These are phyloP conservation scores for Allolobophora icterica DNA, from an alignment of 2,888 invertebrate genomes.

Conservation along the genomic window DNA sequence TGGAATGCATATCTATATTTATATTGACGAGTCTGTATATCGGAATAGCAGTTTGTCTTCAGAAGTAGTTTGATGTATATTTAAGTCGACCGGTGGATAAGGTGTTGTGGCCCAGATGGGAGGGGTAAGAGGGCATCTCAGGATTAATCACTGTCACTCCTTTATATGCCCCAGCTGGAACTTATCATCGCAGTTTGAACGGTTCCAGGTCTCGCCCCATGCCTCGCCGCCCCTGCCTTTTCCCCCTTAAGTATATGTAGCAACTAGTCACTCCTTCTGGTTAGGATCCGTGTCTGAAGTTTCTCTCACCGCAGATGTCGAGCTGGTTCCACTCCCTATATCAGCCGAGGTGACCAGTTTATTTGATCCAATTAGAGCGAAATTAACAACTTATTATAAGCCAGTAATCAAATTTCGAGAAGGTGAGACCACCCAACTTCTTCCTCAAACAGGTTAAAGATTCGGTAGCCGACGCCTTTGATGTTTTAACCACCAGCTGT, in stretches of 20 bases:
- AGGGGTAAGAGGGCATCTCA: neutral
- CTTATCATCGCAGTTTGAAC: neutral
- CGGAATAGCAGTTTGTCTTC: neutral
- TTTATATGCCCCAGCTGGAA: neutral
- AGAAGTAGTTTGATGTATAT: neutral
- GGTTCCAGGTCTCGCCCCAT: neutral
- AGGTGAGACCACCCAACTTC: neutral
- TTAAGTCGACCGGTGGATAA: neutral
- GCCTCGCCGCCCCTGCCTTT: neutral
- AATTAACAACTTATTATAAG: slow-evolving; percentile 17
- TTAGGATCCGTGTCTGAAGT: neutral
- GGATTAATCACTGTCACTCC: neutral
- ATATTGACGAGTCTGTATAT: neutral
- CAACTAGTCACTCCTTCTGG: neutral
- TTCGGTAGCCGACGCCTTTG: neutral
- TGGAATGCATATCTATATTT: neutral
- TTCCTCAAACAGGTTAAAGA: neutral
- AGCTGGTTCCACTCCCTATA: neutral
- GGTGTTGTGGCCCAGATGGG: neutral
- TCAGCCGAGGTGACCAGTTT: neutral
- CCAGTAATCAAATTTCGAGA: neutral
- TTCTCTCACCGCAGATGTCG: neutral
- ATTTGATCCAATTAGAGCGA: neutral
- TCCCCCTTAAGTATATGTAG: neutral
- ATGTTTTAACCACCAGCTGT: neutral